Evolutionary conservation across 2,113 vertebrate genomes (phyloP), one percentile per base, ranked within the genome.

Genomic region (Macrotus californicus): DNA sequence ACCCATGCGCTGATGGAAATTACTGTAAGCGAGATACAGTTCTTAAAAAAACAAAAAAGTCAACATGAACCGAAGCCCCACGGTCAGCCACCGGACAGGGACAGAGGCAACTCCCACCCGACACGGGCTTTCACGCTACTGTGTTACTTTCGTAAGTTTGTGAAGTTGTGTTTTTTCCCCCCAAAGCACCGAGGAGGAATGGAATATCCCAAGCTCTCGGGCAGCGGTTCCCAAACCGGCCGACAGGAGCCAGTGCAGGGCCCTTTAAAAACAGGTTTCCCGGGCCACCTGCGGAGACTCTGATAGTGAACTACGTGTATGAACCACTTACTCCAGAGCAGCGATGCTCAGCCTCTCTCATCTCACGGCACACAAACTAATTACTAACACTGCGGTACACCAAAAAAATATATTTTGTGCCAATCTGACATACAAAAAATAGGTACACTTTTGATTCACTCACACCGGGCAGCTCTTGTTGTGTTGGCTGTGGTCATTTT

Each of bases 291-390:
- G 10, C 8, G 72, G 22, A 29, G 69, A 39, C 19, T 26, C 59
- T 39, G 26, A 66, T 41, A 39, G 54, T 5, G 7, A 0, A 1
- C 15, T n/a, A 39, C 13, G 1, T 5, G 64, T 1, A 1, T 0
- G 19, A 73, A 21, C 29, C 79, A 5, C 21, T 69, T 15, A 41
- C 61, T 72, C 83, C 15, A 48, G 26, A 52, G 16, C 46, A n/a
- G 46, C 73, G 15, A 34, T 12, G 34, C 21, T 21, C 31, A 21
- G 34, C 43, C 73, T 48, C 46, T 21, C 18, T 46, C 46, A 13
- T n/a, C 29, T n/a, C 46, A 31, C 18, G 5, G 46, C 75, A 11
- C 75, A 21, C 16, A 31, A 34, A 34, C 46, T 50, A 6, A 48
- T 50, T 6, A 21, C 73, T 76, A 48, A n/a, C 19, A 34, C 16